Percentiles rank a stretch among this genome's conserved stretches.
phyloP scores from a whole-genome alignment of 2,888 invertebrate genomes.

The Synergus gifuensis region DNA sequence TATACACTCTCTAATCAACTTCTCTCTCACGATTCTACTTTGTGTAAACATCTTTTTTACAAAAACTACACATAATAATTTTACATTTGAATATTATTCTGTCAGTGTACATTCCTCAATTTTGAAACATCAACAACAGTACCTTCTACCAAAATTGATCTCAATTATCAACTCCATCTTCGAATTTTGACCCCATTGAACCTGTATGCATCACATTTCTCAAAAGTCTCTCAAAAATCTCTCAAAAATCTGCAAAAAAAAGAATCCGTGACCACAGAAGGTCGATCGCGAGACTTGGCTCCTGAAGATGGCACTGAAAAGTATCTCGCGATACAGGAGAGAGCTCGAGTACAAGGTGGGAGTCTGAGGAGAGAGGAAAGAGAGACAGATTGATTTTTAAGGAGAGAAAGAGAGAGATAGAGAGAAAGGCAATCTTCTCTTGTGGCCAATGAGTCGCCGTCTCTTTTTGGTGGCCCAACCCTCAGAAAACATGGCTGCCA shows the following conservation, averaged over 20 bases:
- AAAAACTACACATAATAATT: no score
- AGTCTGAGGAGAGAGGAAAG: slow-evolving; percentile 66
- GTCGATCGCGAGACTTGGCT: slow-evolving; percentile 49
- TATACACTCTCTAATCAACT: no score
- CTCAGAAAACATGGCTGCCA: slow-evolving; percentile 76
- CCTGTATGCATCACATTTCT: not conserved
- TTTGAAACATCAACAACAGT: slow-evolving; percentile 3
- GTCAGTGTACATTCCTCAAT: not conserved
- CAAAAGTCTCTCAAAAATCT: not conserved
- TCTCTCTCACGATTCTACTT: no score
- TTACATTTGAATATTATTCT: not conserved
- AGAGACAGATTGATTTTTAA: slow-evolving; percentile 44
- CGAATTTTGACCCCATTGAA: not conserved
- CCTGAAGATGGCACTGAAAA: slow-evolving; percentile 50
- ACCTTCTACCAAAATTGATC: not conserved
- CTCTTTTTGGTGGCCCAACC: slow-evolving; percentile 75
- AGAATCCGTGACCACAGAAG: slow-evolving; percentile 47
- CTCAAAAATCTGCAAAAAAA: slow-evolving; percentile 36
- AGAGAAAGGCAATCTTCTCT: slow-evolving; percentile 52
- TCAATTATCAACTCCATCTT: not conserved
- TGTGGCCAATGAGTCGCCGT: slow-evolving; percentile 72
- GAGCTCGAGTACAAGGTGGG: slow-evolving; percentile 46
- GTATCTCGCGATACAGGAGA: slow-evolving; percentile 48
- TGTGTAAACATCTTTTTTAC: no score
- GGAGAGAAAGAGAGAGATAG: slow-evolving; percentile 44